A percentile compares a stretch with the other conserved stretches of the same genome.
Evolutionary conservation across 2,797 vertebrate species (phyloP).

Genomic region (Synaphobranchus kaupii): DNA sequence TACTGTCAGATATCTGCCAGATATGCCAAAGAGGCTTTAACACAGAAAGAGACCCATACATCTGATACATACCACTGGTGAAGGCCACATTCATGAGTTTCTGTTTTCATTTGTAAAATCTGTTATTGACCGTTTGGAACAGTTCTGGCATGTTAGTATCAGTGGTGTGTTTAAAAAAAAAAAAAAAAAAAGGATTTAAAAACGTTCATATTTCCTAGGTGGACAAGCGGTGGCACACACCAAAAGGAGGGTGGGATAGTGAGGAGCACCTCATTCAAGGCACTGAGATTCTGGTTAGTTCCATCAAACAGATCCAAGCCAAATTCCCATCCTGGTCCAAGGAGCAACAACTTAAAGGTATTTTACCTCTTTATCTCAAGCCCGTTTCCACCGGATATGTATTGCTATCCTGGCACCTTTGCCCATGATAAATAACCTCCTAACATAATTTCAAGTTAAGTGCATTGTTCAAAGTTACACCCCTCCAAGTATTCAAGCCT

Average conservation of each 20-base stretch:
- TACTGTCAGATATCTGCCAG: no score
- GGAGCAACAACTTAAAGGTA: slow-evolving; percentile 57
- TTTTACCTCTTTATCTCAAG: background rate
- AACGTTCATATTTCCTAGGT: slow-evolving; percentile 48
- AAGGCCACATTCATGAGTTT: no score
- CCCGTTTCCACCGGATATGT: background rate
- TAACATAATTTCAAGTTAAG: background rate
- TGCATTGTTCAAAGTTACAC: background rate
- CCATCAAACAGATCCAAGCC: slow-evolving; percentile 34
- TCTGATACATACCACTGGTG: background rate
- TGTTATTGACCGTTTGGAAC: no score
- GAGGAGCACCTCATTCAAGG: slow-evolving; percentile 48
- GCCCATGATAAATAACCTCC: background rate
- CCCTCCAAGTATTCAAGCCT: background rate
- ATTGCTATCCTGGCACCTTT: background rate
- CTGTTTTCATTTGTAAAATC: no score
- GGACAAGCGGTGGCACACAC: slow-evolving; percentile 47
- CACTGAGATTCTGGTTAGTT: slow-evolving; percentile 44
- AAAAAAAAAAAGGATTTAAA: no score
- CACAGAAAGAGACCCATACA: background rate
- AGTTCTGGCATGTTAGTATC: background rate
- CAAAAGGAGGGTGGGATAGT: slow-evolving; percentile 48
- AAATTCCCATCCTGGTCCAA: slow-evolving; percentile 53
- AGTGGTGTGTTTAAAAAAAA: no score
- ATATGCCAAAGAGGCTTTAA: background rate